A percentile compares a stretch with the other conserved stretches of the same genome.
Evolutionary conservation across 2,797 vertebrate species (phyloP).

Genomic region (Sebastes diaconus): DNA sequence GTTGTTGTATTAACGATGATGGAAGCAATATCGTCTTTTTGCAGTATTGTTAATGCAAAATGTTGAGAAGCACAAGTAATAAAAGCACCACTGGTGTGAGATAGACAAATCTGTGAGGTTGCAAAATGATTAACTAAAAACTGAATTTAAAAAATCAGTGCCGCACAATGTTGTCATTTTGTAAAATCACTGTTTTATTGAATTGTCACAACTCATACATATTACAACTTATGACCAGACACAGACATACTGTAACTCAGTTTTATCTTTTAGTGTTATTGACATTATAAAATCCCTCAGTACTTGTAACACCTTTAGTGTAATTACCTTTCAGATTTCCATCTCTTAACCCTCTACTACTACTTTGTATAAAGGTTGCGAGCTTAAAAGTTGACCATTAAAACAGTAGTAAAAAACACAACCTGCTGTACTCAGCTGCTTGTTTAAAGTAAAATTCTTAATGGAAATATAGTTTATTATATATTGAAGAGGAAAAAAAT

Average conservation of each 20-base stretch:
- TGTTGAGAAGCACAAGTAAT: neutral
- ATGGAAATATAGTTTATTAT: neutral
- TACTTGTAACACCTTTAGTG: neutral
- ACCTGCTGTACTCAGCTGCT: neutral
- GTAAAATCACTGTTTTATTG: no score
- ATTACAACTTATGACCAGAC: neutral
- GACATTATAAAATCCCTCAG: neutral
- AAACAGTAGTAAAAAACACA: no score
- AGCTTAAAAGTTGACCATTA: neutral
- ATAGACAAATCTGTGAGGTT: neutral
- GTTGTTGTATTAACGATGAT: neutral
- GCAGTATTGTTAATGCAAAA: neutral
- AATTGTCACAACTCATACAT: neutral
- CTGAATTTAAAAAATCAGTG: fast-evolving
- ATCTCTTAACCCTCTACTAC: neutral
- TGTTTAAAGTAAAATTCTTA: neutral
- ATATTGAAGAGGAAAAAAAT: neutral
- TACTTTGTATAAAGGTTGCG: neutral
- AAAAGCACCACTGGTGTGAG: neutral
- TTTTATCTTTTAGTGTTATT: neutral
- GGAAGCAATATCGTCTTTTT: neutral
- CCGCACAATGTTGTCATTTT: no score
- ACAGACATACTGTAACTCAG: neutral
- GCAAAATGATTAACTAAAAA: no score
- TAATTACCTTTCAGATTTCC: neutral